phyloP scores from a whole-genome alignment of 2,888 invertebrate genomes.

The Notodonta dromedarius region DNA sequence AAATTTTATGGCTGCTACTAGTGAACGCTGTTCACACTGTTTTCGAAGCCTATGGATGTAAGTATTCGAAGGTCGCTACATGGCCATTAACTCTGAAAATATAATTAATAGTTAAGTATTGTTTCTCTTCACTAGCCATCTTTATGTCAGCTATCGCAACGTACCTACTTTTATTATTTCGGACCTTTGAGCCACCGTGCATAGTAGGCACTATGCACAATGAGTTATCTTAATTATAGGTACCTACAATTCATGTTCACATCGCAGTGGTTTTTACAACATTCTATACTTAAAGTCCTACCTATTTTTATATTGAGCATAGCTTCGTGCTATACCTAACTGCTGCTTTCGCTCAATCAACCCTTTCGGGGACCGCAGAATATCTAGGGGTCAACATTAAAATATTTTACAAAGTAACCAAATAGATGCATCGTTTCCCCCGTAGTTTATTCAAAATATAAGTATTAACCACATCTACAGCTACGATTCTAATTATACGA shows the following conservation, averaged over 20 bases:
- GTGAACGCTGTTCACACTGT: too few species aligned
- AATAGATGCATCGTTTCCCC: conserved; percentile 26
- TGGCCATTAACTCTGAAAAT: too few species aligned
- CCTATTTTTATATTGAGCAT: conserved; percentile 63
- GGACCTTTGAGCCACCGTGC: too few species aligned
- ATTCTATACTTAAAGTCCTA: conserved; percentile 37
- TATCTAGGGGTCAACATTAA: conserved; percentile 22
- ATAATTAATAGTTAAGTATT: too few species aligned
- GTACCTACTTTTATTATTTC: too few species aligned
- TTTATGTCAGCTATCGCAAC: too few species aligned
- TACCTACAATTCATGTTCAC: conserved; percentile 29
- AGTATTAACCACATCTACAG: conserved; percentile 41
- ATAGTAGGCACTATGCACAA: too few species aligned
- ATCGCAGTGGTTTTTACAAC: conserved; percentile 22
- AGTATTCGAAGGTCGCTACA: too few species aligned
- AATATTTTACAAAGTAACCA: conserved; percentile 20
- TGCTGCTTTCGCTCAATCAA: conserved; percentile 27
- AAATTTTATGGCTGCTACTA: too few species aligned
- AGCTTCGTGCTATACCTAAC: conserved; percentile 48
- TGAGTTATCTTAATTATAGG: too few species aligned
- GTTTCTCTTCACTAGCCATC: too few species aligned
- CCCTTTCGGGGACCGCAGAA: conserved; percentile 19
- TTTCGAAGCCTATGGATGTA: too few species aligned
- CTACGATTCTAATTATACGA: conserved; percentile 38
- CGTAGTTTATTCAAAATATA: conserved; percentile 37